Percentiles rank a stretch among this genome's conserved stretches.
These are phyloP conservation scores for Allophyes oxyacanthae DNA, from an alignment of 2,888 invertebrate genomes.

Conservation along the genomic window DNA sequence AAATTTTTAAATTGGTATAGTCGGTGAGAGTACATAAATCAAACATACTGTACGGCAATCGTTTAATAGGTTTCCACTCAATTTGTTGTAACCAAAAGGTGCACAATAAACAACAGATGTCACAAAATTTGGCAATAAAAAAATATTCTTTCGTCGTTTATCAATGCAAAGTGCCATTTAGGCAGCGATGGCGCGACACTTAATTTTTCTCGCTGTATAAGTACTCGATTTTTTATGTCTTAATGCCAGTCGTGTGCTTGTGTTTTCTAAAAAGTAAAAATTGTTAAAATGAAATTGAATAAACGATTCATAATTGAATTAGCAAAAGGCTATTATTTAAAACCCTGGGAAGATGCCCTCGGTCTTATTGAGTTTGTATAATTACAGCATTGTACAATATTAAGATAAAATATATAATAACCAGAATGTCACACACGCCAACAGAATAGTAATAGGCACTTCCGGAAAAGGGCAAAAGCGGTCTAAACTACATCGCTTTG, in stretches of 20 bases:
- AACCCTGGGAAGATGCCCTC: not conserved
- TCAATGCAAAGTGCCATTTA: slow-evolving; percentile 52
- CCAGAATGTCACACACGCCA: slow-evolving; percentile 13
- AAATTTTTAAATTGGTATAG: too few species aligned
- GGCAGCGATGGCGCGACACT: slow-evolving; percentile 23
- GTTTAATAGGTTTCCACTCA: slow-evolving; percentile 27
- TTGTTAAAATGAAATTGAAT: slow-evolving; percentile 2
- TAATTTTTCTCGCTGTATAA: slow-evolving; percentile 25
- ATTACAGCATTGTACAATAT: too few species aligned
- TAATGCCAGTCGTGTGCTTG: slow-evolving; percentile 14
- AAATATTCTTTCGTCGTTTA: slow-evolving; percentile 42
- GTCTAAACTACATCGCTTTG: slow-evolving; percentile 49
- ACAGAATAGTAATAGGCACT: slow-evolving; percentile 24
- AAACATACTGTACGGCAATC: slow-evolving; percentile 5
- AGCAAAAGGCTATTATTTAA: too few species aligned
- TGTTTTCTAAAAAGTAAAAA: slow-evolving; percentile 11
- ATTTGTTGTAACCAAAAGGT: slow-evolving; percentile 39
- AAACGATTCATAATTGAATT: slow-evolving; percentile 13
- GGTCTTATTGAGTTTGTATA: too few species aligned
- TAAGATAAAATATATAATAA: not conserved
- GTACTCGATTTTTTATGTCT: slow-evolving; percentile 33
- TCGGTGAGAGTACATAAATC: too few species aligned
- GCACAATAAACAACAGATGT: slow-evolving; percentile 46
- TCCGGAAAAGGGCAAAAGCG: slow-evolving; percentile 23
- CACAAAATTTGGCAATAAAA: slow-evolving; percentile 48